A percentile compares a stretch with the other conserved stretches of the same genome.
These are phyloP conservation scores for Diplodus sargus DNA, from an alignment of 2,797 vertebrate species.

Conservation along the genomic window DNA sequence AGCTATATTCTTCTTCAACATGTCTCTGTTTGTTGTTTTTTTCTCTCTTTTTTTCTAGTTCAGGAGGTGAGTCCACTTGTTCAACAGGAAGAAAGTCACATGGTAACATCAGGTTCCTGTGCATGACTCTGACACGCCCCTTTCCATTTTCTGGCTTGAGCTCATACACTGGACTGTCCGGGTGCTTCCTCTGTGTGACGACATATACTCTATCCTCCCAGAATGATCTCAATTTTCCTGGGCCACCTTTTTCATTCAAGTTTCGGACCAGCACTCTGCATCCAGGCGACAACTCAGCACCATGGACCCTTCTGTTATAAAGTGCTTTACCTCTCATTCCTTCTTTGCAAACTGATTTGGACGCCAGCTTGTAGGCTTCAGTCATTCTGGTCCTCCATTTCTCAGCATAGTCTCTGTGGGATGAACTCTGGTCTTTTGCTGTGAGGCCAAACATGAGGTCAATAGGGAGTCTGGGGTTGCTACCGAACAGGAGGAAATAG, in stretches of 20 bases:
- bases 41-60: neutral
- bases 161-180: conserved; percentile 38
- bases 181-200: conserved; percentile 14
- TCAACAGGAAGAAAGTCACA: conserved; percentile 44
- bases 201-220: conserved; percentile 45
- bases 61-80: neutral
- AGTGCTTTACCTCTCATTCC: neutral
- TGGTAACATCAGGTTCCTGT: conserved; percentile 38
- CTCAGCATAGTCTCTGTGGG: conserved; percentile 37
- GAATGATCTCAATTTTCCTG: conserved; percentile 33
- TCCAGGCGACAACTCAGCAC: conserved; percentile 4
- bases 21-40: neutral
- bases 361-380: conserved; percentile 22
- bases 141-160: conserved; percentile 26
- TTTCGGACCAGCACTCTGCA: conserved; percentile 11
- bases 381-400: conserved; percentile 30
- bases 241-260: conserved; percentile 8
- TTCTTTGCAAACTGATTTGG: neutral
- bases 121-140: conserved; percentile 15
- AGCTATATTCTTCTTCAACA: neutral
- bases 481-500: conserved; percentile 32
- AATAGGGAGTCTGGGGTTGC: conserved; percentile 20
- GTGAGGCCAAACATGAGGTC: conserved; percentile 37
- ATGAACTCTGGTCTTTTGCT: neutral
- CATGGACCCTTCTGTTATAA: conserved; percentile 15